A percentile compares a stretch with the other conserved stretches of the same genome.
phyloP scores from a whole-genome alignment of 1,140 invertebrate species.

The Euglossa dilemma region DNA sequence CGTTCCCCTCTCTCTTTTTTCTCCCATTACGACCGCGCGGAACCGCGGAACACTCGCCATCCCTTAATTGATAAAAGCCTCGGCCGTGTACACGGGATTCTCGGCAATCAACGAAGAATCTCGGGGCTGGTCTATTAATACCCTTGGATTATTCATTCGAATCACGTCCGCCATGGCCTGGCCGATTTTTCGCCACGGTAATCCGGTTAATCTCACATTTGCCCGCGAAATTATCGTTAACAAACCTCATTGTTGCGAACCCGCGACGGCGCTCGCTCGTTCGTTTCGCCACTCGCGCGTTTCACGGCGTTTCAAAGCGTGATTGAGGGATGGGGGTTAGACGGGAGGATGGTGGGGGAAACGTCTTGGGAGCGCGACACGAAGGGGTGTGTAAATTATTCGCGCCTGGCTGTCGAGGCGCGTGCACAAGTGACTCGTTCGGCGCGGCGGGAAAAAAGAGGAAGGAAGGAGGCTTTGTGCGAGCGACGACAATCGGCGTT shows the following conservation, averaged over 20 bases:
- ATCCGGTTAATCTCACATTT: conserved; percentile 55
- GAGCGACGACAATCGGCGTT: conserved; percentile 48
- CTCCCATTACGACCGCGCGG: neutral
- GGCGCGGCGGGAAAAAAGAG: neutral
- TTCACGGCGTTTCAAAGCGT: conserved; percentile 42
- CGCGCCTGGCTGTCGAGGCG: conserved; percentile 15
- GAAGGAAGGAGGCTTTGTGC: conserved; percentile 36
- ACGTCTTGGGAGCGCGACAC: conserved; percentile 29
- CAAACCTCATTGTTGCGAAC: conserved; percentile 54
- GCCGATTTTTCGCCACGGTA: conserved; percentile 3
- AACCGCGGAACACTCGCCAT: conserved; percentile 30
- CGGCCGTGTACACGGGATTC: conserved; percentile 6
- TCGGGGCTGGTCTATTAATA: conserved; percentile 46
- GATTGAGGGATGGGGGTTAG: conserved; percentile 39
- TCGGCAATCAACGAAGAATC: conserved; percentile 39
- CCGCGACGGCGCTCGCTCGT: too few relatives aligned
- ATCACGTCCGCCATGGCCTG: too few relatives aligned
- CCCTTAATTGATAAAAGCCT: conserved; percentile 66
- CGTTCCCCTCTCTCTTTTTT: conserved; percentile 8
- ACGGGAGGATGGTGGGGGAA: neutral
- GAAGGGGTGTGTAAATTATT: conserved; percentile 56
- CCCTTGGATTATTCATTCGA: neutral
- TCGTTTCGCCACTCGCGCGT: conserved; percentile 59
- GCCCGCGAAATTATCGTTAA: conserved; percentile 53
- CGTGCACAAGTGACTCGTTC: conserved; percentile 22